Percentiles rank a stretch among this genome's conserved stretches.
Evolutionary conservation across 2,113 vertebrate genomes (phyloP).

Genomic region (Chloebia gouldiae): DNA sequence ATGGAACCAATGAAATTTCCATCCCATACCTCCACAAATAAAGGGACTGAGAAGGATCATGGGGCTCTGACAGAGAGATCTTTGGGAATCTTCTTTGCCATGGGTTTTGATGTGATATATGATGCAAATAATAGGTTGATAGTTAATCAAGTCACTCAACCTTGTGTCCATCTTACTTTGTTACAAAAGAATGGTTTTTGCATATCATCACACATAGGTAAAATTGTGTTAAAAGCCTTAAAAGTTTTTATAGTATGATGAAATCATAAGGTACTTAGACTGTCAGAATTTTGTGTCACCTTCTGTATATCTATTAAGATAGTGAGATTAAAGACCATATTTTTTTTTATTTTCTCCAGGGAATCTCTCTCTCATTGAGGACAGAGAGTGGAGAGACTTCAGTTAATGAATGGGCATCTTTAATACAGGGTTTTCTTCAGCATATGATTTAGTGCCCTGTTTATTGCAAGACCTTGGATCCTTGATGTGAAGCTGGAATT

Average conservation of each 20-base stretch:
- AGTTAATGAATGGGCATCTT: not conserved
- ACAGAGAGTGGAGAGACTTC: not conserved
- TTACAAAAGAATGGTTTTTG: not conserved
- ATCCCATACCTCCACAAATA: not conserved
- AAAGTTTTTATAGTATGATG: not conserved
- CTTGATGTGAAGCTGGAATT: not conserved
- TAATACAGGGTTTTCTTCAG: not conserved
- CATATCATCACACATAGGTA: not conserved
- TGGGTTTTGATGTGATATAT: not conserved
- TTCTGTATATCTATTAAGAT: not conserved
- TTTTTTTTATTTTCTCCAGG: not conserved
- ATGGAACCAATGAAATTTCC: not conserved
- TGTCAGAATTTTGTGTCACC: not conserved
- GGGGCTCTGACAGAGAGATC: not conserved
- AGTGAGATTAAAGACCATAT: not conserved
- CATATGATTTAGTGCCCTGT: not conserved
- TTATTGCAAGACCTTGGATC: not conserved
- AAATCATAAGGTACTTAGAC: not conserved
- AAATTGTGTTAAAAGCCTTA: not conserved
- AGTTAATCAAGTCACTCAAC: not conserved
- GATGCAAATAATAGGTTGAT: not conserved
- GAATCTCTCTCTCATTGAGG: not conserved
- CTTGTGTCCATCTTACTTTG: not conserved
- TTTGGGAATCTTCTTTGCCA: not conserved
- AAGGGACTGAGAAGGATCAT: not conserved